Evolutionary conservation across 1,140 invertebrate genomes (phyloP), one percentile per base, ranked within the genome.

Genomic region (Drosophila rufa): DNA sequence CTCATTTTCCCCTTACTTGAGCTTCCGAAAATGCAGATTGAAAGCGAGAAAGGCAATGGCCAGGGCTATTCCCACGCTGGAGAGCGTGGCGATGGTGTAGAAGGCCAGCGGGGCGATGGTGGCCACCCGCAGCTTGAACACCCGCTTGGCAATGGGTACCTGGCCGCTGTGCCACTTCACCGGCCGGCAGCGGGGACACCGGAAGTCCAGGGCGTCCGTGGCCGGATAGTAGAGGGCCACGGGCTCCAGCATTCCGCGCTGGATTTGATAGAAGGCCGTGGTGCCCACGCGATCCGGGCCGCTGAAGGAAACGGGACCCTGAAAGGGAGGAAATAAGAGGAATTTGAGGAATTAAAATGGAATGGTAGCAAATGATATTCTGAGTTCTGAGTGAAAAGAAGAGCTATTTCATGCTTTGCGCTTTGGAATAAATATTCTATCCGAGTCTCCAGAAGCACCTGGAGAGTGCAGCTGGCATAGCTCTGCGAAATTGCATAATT

Each of bases 261-360:
- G 97, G 84, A 97, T 96, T 94, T 98, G 97, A 92, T 96, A 96
- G 79, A 98, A 96, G 0, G 96, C 95, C 2, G 97, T 96, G 75
- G 97, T 96, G 48, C 97, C 97, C 56, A 97, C 95, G 47, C 97
- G 94, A 92, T 98, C 97, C 0, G 97, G 96, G 3, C 97, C 97
- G 78, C 95, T 95, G 84, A 98, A 98, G 1, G 96, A 96, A 0
- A 98, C 95, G 15, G 97, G 97, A 15, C 97, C 97, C 97, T 98
- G 27, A 7, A n/a, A 40, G 0, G 14, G 19, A 25, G 2, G n/a
- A 53, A 40, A 9, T 17, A 38, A 48, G 11, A n/a, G 2, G 43
- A 40, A 8, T 4, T 40, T 9, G 2, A 11, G 48, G 4, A 38
- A 56, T 40, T 56, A 22, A 56, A 30, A 3, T 30, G 15, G 25